These are phyloP conservation scores for Cancer borealis DNA, from an alignment of 2,888 invertebrate genomes.

Conservation along the genomic window DNA sequence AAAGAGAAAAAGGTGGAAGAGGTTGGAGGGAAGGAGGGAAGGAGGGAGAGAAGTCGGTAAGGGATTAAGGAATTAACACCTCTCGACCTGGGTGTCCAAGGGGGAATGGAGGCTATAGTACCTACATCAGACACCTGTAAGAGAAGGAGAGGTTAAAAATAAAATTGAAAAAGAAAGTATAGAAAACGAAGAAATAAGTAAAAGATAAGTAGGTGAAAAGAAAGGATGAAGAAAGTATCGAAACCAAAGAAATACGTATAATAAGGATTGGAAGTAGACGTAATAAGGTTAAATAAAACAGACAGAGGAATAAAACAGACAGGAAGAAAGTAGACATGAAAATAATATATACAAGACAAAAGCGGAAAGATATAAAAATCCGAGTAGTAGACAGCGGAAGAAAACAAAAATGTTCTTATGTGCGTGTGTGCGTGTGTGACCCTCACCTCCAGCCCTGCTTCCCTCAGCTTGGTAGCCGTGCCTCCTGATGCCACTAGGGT, in stretches of 20 bases:
- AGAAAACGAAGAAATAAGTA: not conserved
- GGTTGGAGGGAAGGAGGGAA: no score
- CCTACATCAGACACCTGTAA: conserved; percentile 80
- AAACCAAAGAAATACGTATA: not conserved
- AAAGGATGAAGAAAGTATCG: not conserved
- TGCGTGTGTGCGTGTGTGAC: not conserved
- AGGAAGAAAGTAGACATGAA: no score
- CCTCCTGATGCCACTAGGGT: conserved; percentile 96
- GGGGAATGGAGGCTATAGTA: no score
- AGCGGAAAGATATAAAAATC: no score
- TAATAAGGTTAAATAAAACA: not conserved
- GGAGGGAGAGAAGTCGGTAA: no score
- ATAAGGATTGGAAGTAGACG: not conserved
- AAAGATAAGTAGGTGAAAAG: not conserved
- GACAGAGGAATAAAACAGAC: no score
- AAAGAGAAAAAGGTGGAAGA: no score
- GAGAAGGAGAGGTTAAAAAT: not conserved
- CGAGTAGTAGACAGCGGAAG: no score
- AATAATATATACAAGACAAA: no score
- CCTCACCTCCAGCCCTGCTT: conserved; percentile 83
- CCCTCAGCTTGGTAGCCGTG: conserved; percentile 91
- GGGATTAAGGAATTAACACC: no score
- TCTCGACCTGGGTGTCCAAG: no score
- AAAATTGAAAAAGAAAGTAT: not conserved
- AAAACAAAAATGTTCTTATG: not conserved